A percentile compares a stretch with the other conserved stretches of the same genome.
Evolutionary conservation across 2,888 invertebrate genomes (phyloP).

Genomic region (Apodemia duryi): DNA sequence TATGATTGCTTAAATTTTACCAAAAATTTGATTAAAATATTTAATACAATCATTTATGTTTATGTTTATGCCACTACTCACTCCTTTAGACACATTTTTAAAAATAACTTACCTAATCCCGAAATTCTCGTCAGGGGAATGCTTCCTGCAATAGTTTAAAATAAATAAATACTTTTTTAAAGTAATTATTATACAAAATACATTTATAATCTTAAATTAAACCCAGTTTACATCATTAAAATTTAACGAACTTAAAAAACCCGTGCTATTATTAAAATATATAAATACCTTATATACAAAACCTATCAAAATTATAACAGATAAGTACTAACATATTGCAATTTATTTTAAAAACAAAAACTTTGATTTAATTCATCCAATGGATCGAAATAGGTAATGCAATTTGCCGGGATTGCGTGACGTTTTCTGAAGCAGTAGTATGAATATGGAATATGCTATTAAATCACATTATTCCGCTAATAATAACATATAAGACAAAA

Average conservation of each 20-base stretch:
- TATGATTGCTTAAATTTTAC: too few species aligned
- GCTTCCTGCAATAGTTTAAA: constrained; percentile 62
- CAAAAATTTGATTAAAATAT: too few species aligned
- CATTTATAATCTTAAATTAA: constrained; percentile 1
- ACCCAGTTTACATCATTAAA: background rate
- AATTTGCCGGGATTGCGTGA: too few species aligned
- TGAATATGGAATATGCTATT: too few species aligned
- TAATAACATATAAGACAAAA: too few species aligned
- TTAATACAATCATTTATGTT: too few species aligned
- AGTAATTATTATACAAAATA: constrained; percentile 7
- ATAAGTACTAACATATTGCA: background rate
- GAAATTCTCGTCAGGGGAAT: constrained; percentile 79
- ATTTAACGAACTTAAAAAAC: background rate
- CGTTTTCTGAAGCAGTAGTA: too few species aligned
- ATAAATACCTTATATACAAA: background rate
- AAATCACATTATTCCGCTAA: too few species aligned
- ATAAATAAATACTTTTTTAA: constrained; percentile 18
- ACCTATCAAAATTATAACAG: background rate
- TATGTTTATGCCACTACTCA: too few species aligned
- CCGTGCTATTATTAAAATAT: background rate
- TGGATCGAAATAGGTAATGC: too few species aligned
- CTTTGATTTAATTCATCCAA: background rate
- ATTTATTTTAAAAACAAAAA: background rate
- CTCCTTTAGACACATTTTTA: too few species aligned
- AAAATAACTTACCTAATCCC: constrained; percentile 67